Base-by-base conservation (phyloP, 2,888 invertebrate genomes). In the Bembecia ichneumoniformis region DNA sequence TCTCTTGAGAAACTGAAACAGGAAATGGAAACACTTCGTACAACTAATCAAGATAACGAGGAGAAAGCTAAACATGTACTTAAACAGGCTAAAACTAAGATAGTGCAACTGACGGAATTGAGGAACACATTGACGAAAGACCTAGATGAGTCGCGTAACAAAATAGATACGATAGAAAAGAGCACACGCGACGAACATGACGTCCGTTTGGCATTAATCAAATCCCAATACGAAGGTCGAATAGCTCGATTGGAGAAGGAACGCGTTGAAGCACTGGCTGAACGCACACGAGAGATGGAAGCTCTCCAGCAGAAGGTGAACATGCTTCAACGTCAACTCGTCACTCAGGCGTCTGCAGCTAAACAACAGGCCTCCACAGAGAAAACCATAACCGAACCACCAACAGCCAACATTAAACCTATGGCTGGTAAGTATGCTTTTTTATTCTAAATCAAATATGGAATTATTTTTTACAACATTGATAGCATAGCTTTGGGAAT, bases 361-460 rank as follows among this genome's bases (percentile, higher is more conserved):
- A 90, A 94, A 55, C 88, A 91, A 61, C 81, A 91, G 66, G 77
- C 89, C 52, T 66, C 77, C 1, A 62, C 77, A 9, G 91, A 90
- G 48, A 91, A 91, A 64, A 77, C 87, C 2, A 87, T 87, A 10
- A 86, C 87, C 3, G 90, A 90, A 35, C 89, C 90, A 10, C 90
- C 90, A 0, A 97, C 96, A 0, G 97, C 97, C 3, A 97, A 97
- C 71, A 97, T 97, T 44, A 96, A 96, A 74, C 97, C 97, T 0
- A 96, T 97, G 93, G 94, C 97, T 3, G 95, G 95, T 62, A 88
- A 74, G 81, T 64, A 78, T 46, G 62, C 71, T 40, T 60, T 15
- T 43, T 43, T 13, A 43, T n/a, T n/a, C n/a, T n/a, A 5, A 14
- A 40, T 15, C 43, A 14, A 40, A n/a, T 40, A 40, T n/a, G n/a